Base-by-base conservation (phyloP, 37 sponge, comb jelly and placozoan species). In the Crambe crambe region DNA sequence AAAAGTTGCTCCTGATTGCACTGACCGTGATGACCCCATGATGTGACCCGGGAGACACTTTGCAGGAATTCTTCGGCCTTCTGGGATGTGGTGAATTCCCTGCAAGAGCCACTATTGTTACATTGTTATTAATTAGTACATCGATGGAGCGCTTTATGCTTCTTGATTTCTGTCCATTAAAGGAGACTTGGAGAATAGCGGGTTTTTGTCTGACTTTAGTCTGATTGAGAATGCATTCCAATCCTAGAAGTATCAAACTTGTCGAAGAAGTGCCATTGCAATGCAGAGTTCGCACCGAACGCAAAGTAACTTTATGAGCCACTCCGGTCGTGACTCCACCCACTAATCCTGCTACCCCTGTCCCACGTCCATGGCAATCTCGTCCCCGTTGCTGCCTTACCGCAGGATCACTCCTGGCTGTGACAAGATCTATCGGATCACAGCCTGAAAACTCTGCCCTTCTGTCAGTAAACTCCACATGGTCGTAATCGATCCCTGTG, bases 321-420 rank as follows among this genome's bases (percentile, higher is more conserved):
- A 89, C 94, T 9, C 94, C 89, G 25, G 70, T 21, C 9, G 21
- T 75, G 2, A 30, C 71, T 21, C 94, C 90, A 2, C 90, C 90
- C 12, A 89, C 72, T 4, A 82, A 76, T 1, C 87, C 94, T 21
- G 94, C 90, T 0, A 93, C 87, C 23, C 70, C 72, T 5, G 87
- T 89, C 18, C 94, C 94, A 59, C 89, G 94, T 39, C 90, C 90
- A 34, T 61, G 47, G 61, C 82, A 85, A 62, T 85, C 86, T 15
- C 51, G 21, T 23, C 92, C 92, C 3, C 12, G 51, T 9, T 23
- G 63, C 63, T 61, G 63, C n/a, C n/a, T n/a, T n/a, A n/a, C n/a
- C n/a, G n/a, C n/a, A n/a, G n/a, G n/a, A n/a, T n/a, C n/a, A n/a
- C n/a, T n/a, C 12, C 51, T 47, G 12, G 30, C 12, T 9, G 63